Evolutionary conservation across 2,797 vertebrate genomes (phyloP).

Genomic region (Steatocranus sp.): DNA sequence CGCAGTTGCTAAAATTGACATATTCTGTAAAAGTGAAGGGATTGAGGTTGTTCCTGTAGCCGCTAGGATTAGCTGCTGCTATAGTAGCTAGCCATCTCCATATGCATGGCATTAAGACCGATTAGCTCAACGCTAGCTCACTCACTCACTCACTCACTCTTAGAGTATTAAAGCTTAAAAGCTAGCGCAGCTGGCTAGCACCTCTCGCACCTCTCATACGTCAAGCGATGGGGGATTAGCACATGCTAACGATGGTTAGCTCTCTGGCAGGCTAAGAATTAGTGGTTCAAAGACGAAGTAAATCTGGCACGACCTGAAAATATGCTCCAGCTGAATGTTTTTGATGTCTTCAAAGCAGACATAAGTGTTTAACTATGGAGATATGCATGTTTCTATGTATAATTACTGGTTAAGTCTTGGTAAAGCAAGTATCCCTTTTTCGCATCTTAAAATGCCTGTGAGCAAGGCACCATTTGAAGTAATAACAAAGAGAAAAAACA

Average conservation of each 20-base stretch:
- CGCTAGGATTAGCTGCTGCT: slow-evolving; percentile 43
- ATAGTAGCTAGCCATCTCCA: slow-evolving; percentile 28
- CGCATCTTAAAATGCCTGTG: neutral
- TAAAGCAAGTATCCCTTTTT: neutral
- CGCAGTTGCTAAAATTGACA: slow-evolving; percentile 39
- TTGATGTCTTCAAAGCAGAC: neutral
- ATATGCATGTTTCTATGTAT: neutral
- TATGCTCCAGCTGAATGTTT: neutral
- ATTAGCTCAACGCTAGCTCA: slow-evolving; percentile 52
- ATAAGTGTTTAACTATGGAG: neutral
- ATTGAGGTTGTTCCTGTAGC: slow-evolving; percentile 25
- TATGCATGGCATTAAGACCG: slow-evolving; percentile 46
- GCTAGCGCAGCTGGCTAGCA: slow-evolving; percentile 46
- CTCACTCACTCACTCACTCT: slow-evolving; percentile 42
- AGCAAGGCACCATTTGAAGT: neutral
- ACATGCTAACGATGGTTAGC: slow-evolving; percentile 19
- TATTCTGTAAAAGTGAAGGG: slow-evolving; percentile 22
- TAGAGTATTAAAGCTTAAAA: slow-evolving; percentile 53
- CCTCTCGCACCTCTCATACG: slow-evolving; percentile 12
- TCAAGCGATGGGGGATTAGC: slow-evolving; percentile 42
- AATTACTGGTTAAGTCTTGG: neutral
- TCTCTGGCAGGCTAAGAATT: neutral
- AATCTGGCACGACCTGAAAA: slow-evolving; percentile 33
- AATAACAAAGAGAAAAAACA: neutral
- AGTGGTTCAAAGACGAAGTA: slow-evolving; percentile 20